A percentile compares a stretch with the other conserved stretches of the same genome.
These are phyloP conservation scores for Erithacus rubecula DNA, from an alignment of 2,797 vertebrate genomes.

Conservation along the genomic window DNA sequence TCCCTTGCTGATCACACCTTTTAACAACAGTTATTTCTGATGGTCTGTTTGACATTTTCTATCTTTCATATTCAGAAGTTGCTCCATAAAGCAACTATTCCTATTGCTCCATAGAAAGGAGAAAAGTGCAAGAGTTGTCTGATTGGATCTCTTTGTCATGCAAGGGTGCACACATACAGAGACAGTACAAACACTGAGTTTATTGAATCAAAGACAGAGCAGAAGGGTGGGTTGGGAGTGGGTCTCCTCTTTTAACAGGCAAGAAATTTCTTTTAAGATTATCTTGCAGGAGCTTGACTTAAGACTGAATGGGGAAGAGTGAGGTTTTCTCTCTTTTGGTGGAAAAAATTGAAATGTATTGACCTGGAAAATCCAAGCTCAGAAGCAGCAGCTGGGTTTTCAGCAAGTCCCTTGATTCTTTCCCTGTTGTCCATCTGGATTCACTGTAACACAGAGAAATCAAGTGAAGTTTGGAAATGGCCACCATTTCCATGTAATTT, in stretches of 20 bases:
- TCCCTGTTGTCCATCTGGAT: constrained; percentile 5
- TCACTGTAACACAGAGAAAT: not conserved
- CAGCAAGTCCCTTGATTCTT: constrained; percentile 21
- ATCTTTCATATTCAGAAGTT: not conserved
- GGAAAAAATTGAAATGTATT: not conserved
- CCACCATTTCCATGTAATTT: not conserved
- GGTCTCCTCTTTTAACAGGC: not conserved
- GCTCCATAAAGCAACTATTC: not conserved
- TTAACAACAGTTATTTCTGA: not conserved
- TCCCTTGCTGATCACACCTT: not conserved
- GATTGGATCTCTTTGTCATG: not conserved
- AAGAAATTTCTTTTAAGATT: not conserved
- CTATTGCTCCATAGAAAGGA: not conserved
- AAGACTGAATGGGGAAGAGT: not conserved
- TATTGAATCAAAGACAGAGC: not conserved
- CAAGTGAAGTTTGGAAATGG: not conserved
- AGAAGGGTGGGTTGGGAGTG: not conserved
- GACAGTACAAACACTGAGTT: not conserved
- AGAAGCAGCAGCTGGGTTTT: constrained; percentile 14
- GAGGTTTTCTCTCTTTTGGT: not conserved
- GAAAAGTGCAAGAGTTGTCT: not conserved
- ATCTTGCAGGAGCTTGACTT: not conserved
- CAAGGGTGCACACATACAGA: not conserved
- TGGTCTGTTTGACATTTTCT: not conserved
- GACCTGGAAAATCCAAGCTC: constrained; percentile 39